Evolutionary conservation across 1,140 invertebrate genomes (phyloP), one percentile per base, ranked within the genome.

Genomic region (Rhizoglyphus robini): DNA sequence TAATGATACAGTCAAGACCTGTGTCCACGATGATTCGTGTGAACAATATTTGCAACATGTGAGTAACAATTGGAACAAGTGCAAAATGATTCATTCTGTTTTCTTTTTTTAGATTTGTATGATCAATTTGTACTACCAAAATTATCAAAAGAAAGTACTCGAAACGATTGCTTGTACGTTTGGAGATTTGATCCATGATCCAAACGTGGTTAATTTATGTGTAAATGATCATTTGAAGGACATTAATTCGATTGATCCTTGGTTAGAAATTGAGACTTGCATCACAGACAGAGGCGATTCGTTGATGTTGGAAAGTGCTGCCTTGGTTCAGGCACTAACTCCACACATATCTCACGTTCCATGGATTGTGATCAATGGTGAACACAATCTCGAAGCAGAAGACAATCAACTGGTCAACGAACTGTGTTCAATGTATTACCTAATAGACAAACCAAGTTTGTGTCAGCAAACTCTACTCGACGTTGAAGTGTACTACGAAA

Each of bases 351-450:
- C 2, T 23, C 51, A 66, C 65, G 31, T 48, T 47, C 65, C 65
- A 31, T 66, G 65, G 65, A 66, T 66, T 13, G 36, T 27, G 13
- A 31, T 66, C 18, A 41, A 66, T 29, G 63, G 30, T 25, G 4
- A 63, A n/a, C 65, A 66, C 30, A 67, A n/a, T 23, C 8, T n/a
- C 23, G 61, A 30, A 48, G 61, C 30, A 13, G 65, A 66, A 46
- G 13, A 27, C 27, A 59, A 66, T 66, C n/a, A n/a, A n/a, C 23
- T 66, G 15, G 41, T n/a, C 20, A 59, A 27, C 23, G 15, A 59
- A 5, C 4, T 66, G 32, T 66, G 65, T 36, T 59, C 64, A 32
- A 15, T 61, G 11, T 66, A 65, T 32, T 32, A 30, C 51, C 63
- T 20, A 18, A 29, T 11, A 23, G 63, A 64, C 32, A 64, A 64